Evolutionary conservation across 2,113 vertebrate genomes (phyloP), one percentile per base, ranked within the genome.

Genomic region (Muscicapa adusta): DNA sequence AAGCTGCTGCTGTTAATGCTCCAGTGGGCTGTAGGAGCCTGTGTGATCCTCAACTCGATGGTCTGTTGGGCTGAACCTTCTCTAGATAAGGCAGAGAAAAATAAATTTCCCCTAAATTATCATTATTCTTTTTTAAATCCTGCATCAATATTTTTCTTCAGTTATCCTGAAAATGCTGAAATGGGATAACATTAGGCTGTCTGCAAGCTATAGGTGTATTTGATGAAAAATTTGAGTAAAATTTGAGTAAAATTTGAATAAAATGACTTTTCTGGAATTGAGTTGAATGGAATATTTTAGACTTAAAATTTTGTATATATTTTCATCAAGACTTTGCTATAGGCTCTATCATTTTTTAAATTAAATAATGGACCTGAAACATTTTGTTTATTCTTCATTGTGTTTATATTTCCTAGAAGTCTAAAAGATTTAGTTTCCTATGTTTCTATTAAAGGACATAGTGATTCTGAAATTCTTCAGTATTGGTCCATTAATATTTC

Each of bases 211-310:
- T 43, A 24, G 12, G 4, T 77, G 19, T 45, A 38, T 62, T 73
- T 83, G 31, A 86, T 9, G 62, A 92, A 94, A 95, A 85, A 74
- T 50, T 78, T 89, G 76, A 94, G 63, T 61, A 86, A 85, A 89
- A 96, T 65, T 50, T 12, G 70, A 91, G 47, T 13, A 94, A 95
- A 85, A 72, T 51, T 78, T 89, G 78, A 94, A 56, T 61, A 86
- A 85, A 89, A 96, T 65, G 45, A 28, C 22, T 48, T 92, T 94
- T 96, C 77, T 94, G 70, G 84, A 95, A 85, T 57, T 89, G 28
- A 79, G 50, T 14, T 70, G 93, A 95, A 95, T 88, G 53, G 88
- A 89, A 88, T 96, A 93, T 85, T 89, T 93, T 62, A 93, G 81
- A 91, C 20, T 65, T 68, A 54, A 85, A 65, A 47, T 73, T 89